Evolutionary conservation across 2,113 vertebrate species (phyloP), one percentile per base, ranked within the genome.

Genomic region (Embiotoca jacksoni): DNA sequence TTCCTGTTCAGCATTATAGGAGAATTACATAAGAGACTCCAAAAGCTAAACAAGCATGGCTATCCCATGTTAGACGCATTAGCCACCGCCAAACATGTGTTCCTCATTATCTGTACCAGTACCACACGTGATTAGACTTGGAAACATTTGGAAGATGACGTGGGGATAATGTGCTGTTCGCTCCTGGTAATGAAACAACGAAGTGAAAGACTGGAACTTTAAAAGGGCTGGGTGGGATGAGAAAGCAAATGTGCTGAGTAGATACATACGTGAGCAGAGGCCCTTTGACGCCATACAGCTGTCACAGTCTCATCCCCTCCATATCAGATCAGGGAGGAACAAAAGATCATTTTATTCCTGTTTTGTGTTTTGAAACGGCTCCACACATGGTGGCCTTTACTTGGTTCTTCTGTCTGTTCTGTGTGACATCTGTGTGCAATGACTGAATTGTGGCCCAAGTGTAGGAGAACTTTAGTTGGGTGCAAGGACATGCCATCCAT

Each of bases 21-120:
- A 23, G 23, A 23, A 23, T 23, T 23, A 23, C 23, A 23, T 23
- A 23, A 23, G 23, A 23, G 23, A 23, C 23, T 23, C 23, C 23
- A 23, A 80, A 76, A 62, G 58, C 70, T 84, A 60, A 85, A 78
- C 54, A 78, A 80, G 73, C 14, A 76, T 9, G n/a, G 64, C 67
- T 82, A 73, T 81, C 70, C 44, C 32, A 60, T 44, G 58, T 89
- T 75, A 36, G 46, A 57, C 33, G 69, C 14, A 60, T 71, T 32
- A 73, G 55, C 72, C 71, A 58, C 36, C 1, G 1, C 78, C 89
- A 87, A 84, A 91, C 89, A 92, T 61, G 23, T 91, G 90, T 71
- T 90, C 33, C 37, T 75, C 73, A 69, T 94, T 86, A 90, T 63
- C 33, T 66, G 49, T 59, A 82, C 54, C 54, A 69, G 61, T 37